Percentiles rank a stretch among this genome's conserved stretches.
These are phyloP conservation scores for Thumatha senex DNA, from an alignment of 2,888 invertebrate species.

Conservation along the genomic window DNA sequence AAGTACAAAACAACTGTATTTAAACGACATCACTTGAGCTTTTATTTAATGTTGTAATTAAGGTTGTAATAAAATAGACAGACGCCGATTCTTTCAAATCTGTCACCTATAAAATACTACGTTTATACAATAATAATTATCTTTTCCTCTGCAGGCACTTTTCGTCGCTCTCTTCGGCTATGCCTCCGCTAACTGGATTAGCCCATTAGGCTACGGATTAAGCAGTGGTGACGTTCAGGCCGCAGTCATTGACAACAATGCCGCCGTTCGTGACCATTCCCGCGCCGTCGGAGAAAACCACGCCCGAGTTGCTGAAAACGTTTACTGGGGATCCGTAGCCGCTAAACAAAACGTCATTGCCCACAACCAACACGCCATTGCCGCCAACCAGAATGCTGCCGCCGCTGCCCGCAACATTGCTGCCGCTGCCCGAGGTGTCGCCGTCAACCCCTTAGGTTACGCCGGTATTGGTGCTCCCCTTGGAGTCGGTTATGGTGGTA, in stretches of 20 bases:
- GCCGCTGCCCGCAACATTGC: constrained; percentile 75
- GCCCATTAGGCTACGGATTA: constrained; percentile 45
- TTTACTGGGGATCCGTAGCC: constrained; percentile 68
- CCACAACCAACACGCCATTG: constrained; percentile 62
- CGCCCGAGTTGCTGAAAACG: constrained; percentile 72
- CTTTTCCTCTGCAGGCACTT: constrained; percentile 55
- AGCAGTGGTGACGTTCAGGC: constrained; percentile 75
- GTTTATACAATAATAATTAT: too few species aligned
- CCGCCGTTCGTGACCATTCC: constrained; percentile 48
- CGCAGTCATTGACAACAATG: constrained; percentile 73
- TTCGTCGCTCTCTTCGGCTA: constrained; percentile 69
- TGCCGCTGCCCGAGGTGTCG: constrained; percentile 63
- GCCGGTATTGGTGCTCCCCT: constrained; percentile 13
- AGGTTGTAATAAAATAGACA: too few species aligned
- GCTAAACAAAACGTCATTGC: constrained; percentile 32
- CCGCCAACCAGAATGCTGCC: constrained; percentile 69
- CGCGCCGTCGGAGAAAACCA: constrained; percentile 61
- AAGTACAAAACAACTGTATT: too few species aligned
- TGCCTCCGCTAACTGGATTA: constrained; percentile 49
- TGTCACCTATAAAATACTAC: too few species aligned
- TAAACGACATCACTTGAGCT: too few species aligned
- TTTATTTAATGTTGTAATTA: too few species aligned
- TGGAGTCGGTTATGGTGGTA: constrained; percentile 26
- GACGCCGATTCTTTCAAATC: too few species aligned
- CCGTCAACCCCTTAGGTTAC: constrained; percentile 26